phyloP scores from a whole-genome alignment of 2,888 invertebrate genomes.

The Troilus luridus region DNA sequence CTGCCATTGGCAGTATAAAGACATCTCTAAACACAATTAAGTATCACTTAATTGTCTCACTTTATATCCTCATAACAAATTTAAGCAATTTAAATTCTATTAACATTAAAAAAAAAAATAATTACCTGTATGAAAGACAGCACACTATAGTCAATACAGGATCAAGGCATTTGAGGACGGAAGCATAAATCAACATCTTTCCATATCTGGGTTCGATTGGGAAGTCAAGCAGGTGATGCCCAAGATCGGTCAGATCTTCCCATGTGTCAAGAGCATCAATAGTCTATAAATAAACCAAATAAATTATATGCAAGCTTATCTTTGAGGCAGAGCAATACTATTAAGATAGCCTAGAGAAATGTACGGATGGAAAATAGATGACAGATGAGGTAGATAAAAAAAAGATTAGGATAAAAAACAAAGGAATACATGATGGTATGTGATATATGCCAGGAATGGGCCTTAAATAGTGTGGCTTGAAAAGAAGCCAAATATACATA shows the following conservation, averaged over 20 bases:
- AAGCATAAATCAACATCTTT: conserved; percentile 91
- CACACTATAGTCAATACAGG: conserved; percentile 93
- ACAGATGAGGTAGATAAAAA: no score
- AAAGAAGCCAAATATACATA: no score
- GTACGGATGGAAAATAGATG: no score
- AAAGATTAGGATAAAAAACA: no score
- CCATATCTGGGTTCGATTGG: conserved; percentile 93
- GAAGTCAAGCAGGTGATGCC: conserved; percentile 88
- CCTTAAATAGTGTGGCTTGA: no score
- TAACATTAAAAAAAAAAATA: not conserved
- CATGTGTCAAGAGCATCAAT: conserved; percentile 88
- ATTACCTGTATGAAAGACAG: conserved; percentile 77
- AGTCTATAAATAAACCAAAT: conserved; percentile 74
- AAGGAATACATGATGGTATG: no score
- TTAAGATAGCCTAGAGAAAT: no score
- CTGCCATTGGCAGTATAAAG: conserved; percentile 81
- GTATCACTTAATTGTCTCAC: not conserved
- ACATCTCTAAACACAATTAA: conserved; percentile 75
- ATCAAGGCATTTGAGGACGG: conserved; percentile 92
- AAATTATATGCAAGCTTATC: not conserved
- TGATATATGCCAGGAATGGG: no score
- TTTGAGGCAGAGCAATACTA: no score
- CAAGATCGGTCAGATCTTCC: conserved; percentile 90
- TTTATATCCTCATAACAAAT: no score
- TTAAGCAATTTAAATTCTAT: not conserved